A percentile compares a stretch with the other conserved stretches of the same genome.
Conservation (phyloP, 2,888 invertebrate species). For the Cosmia trapezina region DNA sequence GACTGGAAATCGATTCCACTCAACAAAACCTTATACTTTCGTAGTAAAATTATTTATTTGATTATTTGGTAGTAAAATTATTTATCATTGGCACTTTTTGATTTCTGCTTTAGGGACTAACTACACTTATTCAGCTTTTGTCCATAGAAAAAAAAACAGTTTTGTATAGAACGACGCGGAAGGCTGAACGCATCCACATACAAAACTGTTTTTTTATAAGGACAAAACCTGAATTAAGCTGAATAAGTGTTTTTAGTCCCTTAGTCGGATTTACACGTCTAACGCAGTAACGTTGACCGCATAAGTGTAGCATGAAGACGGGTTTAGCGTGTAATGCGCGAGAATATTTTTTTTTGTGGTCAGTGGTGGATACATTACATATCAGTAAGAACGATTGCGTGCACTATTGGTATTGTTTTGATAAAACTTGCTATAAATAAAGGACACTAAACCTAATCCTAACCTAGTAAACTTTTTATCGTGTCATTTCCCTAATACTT, state of each 20-base stretch:
- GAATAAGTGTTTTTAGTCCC: too few species aligned
- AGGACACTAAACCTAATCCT: too few species aligned
- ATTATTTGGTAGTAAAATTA: not conserved
- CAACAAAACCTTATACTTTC: slow-evolving; percentile 2
- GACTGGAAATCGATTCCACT: slow-evolving; percentile 6
- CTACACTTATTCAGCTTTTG: too few species aligned
- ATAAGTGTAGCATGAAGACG: not conserved
- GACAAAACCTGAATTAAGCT: too few species aligned
- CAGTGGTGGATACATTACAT: not conserved
- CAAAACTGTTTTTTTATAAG: too few species aligned
- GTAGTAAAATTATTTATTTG: not conserved
- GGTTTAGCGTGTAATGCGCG: not conserved
- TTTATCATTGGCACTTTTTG: not conserved
- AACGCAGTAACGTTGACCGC: not conserved
- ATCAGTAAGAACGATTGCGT: slow-evolving; percentile 18
- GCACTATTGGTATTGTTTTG: slow-evolving; percentile 21
- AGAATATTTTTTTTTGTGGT: not conserved
- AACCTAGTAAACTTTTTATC: slow-evolving; percentile 1
- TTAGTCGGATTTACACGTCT: not conserved
- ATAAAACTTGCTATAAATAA: slow-evolving; percentile 5
- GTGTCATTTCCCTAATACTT: not conserved
- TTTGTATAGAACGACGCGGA: too few species aligned
- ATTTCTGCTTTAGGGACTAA: not conserved
- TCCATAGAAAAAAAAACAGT: too few species aligned
- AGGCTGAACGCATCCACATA: too few species aligned